These are phyloP conservation scores for Epinephelus coioides DNA, from an alignment of 2,797 vertebrate species.

Conservation along the genomic window DNA sequence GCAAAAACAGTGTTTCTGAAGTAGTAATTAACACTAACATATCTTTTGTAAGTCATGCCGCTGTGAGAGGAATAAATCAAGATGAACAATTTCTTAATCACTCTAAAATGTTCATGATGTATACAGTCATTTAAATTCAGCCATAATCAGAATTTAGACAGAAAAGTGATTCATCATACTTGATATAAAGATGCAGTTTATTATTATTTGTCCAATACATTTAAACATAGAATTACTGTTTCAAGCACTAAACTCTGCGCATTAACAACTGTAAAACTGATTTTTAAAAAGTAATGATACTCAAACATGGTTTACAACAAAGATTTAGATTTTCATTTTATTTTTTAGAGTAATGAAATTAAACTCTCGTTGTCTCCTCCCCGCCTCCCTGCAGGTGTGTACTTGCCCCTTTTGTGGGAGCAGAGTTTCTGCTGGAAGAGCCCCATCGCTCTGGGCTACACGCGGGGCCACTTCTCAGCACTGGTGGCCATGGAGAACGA, in stretches of 20 bases:
- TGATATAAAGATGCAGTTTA: too few relatives aligned
- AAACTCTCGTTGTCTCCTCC: background rate
- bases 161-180: background rate
- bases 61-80: too few relatives aligned
- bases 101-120: background rate
- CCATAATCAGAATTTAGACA: background rate
- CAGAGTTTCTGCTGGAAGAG: slow-evolving; percentile 99
- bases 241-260: background rate
- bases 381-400: slow-evolving; percentile 88
- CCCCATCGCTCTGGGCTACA: slow-evolving; percentile 98
- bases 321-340: background rate
- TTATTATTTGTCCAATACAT: background rate
- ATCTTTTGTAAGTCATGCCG: too few relatives aligned
- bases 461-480: slow-evolving; percentile 97
- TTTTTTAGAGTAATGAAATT: background rate
- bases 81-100: too few relatives aligned
- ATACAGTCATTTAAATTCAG: background rate
- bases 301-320: background rate
- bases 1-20: background rate
- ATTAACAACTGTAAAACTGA: too few relatives aligned
- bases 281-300: background rate
- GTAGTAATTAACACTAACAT: background rate
- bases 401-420: slow-evolving; percentile 97
- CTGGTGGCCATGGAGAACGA: slow-evolving; percentile 99
- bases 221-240: background rate